A percentile compares a stretch with the other conserved stretches of the same genome.
Conservation (phyloP, 1,140 invertebrate species). For the Caenorhabditis tropicalis region DNA sequence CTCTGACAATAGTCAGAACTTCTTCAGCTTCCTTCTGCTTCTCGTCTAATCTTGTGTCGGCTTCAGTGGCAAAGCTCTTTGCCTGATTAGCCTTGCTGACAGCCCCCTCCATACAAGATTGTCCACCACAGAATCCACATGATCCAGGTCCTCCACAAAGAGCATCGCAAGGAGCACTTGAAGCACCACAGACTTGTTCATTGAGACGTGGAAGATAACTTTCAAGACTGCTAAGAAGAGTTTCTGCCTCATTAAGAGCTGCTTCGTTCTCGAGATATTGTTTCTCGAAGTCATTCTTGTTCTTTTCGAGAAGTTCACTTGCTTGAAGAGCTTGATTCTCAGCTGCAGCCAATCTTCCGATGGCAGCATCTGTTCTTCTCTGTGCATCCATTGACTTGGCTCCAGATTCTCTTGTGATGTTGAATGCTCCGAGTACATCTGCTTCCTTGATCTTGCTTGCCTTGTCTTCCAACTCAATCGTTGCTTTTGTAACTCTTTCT, state of each 20-base stretch:
- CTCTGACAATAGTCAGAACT: constrained; percentile 44
- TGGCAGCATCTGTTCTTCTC: constrained; percentile 52
- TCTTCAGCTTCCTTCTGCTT: constrained; percentile 65
- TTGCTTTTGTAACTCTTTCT: constrained; percentile 55
- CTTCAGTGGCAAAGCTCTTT: constrained; percentile 68
- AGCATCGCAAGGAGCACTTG: constrained; percentile 64
- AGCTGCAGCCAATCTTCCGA: constrained; percentile 55
- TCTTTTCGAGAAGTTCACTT: constrained; percentile 63
- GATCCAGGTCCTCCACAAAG: constrained; percentile 67
- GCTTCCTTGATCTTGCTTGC: constrained; percentile 65
- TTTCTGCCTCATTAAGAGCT: constrained; percentile 60
- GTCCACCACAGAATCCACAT: constrained; percentile 67
- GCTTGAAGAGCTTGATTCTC: constrained; percentile 40
- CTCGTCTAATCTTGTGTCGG: constrained; percentile 62
- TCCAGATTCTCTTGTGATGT: constrained; percentile 65
- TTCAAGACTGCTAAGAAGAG: constrained; percentile 53
- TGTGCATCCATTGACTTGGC: constrained; percentile 58
- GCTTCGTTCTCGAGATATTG: constrained; percentile 69
- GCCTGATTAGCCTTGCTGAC: constrained; percentile 70
- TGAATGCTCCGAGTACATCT: constrained; percentile 71
- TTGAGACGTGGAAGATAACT: constrained; percentile 63
- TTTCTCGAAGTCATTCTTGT: constrained; percentile 67
- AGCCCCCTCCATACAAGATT: constrained; percentile 68
- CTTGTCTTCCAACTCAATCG: constrained; percentile 63
- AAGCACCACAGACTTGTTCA: constrained; percentile 68